phyloP scores from a whole-genome alignment of 1,140 invertebrate genomes.

The Phortica variegata region DNA sequence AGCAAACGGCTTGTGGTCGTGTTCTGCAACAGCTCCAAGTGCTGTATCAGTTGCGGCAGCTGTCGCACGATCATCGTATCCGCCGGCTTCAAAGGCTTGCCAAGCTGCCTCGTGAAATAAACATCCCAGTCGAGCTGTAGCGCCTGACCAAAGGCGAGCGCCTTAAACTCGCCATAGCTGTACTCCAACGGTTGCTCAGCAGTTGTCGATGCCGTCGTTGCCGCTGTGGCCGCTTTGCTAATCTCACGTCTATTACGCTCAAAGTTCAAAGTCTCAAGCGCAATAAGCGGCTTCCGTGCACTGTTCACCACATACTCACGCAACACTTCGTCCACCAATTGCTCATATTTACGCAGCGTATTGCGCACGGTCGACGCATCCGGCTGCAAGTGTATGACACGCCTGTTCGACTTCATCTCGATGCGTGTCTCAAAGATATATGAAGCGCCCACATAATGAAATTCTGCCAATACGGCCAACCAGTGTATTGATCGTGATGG shows the following conservation, averaged over 20 bases:
- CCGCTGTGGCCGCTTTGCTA: constrained; percentile 28
- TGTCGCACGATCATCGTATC: constrained; percentile 38
- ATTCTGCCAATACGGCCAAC: constrained; percentile 31
- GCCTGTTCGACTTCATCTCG: constrained; percentile 41
- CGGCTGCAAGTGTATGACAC: constrained; percentile 32
- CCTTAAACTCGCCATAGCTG: constrained; percentile 43
- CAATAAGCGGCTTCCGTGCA: constrained; percentile 36
- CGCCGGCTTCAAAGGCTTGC: constrained; percentile 29
- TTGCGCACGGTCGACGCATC: constrained; percentile 28
- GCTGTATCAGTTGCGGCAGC: constrained; percentile 32
- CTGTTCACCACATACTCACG: constrained; percentile 35
- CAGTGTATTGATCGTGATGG: constrained; percentile 20
- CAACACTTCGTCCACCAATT: constrained; percentile 37
- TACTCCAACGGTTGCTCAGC: constrained; percentile 39
- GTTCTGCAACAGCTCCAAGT: constrained; percentile 35
- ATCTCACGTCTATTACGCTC: constrained; percentile 45
- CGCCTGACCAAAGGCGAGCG: constrained; percentile 27
- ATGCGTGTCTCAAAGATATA: constrained; percentile 39
- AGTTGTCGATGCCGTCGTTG: constrained; percentile 1
- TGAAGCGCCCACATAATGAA: constrained; percentile 39
- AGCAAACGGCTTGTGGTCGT: constrained; percentile 40
- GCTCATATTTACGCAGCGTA: constrained; percentile 43
- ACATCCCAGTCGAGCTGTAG: constrained; percentile 40
- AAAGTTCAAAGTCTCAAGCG: constrained; percentile 42
- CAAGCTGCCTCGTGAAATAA: constrained; percentile 37